Evolutionary conservation across 2,888 invertebrate species (phyloP), one percentile per base, ranked within the genome.

Genomic region (Ellobium chinense): DNA sequence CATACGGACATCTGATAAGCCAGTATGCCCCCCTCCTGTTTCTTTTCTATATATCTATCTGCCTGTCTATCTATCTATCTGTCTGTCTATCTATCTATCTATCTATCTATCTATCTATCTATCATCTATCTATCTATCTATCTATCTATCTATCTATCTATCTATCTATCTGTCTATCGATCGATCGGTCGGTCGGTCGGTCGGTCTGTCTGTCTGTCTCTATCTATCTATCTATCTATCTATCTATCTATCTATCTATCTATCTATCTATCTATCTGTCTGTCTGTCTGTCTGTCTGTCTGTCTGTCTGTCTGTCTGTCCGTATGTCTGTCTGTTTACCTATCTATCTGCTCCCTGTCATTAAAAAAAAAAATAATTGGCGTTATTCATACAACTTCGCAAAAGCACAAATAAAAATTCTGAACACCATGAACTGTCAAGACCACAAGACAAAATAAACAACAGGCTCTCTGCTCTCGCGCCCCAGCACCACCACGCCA

Each of bases 31-130:
- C 27, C 54, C 27, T 24, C 39, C 46, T 46, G 18, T 46, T 46
- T 18, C 7, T 18, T 46, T 7, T 46, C 46, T 46, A 18, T 18
- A 7, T 46, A 18, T 46, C 46, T 18, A 18, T 46, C 46, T 46
- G 7, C 18, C 46, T 46, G 46, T 46, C 46, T 46, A 18, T 46
- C 18, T 46, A 18, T 46, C 46, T 46, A 18, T 46, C 46, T 46
- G 46, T 18, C 46, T 46, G 46, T 46, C 46, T 46, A 7, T 46
- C 46, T 60, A 60, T n/a, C 60, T 60, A 60, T 60, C 60, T 60
- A 60, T n/a, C 60, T 60, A 60, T 14, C 60, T 60, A 60, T n/a
- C 60, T 60, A 60, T 60, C 60, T 60, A 60, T n/a, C 60, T 60
- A 60, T 46, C 46, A 12, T 18, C 46, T 46, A 46, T 18, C 18